Evolutionary conservation across 1,140 invertebrate species (phyloP).

Genomic region (Lepidurus packardi): DNA sequence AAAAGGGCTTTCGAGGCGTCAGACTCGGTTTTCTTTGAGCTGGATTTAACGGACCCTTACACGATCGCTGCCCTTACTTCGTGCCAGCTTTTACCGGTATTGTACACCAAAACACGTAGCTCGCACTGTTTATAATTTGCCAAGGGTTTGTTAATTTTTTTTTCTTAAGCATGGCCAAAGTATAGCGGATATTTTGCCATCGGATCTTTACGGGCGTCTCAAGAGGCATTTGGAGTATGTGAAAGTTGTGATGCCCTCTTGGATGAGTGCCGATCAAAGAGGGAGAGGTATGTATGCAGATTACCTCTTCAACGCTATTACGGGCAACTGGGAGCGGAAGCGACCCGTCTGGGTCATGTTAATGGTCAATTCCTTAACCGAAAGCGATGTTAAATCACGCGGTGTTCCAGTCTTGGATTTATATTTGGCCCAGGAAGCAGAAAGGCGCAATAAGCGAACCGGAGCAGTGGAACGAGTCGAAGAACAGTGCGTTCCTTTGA

Average conservation of each 20-base stretch:
- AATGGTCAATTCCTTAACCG: conserved; percentile 53
- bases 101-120: background rate
- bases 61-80: conserved; percentile 48
- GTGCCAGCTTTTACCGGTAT: conserved; percentile 51
- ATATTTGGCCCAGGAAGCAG: conserved; percentile 52
- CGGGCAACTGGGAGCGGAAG: conserved; percentile 53
- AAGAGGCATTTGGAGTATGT: conserved; percentile 52
- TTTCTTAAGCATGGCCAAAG: conserved; percentile 40
- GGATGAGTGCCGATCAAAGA: conserved; percentile 50
- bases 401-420: conserved; percentile 54
- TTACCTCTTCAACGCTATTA: conserved; percentile 51
- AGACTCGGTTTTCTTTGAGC: conserved; percentile 52
- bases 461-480: conserved; percentile 53
- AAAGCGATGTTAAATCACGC: conserved; percentile 50
- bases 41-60: conserved; percentile 51
- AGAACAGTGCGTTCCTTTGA: conserved; percentile 54
- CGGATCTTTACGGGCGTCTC: conserved; percentile 47
- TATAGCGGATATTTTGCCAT: conserved; percentile 48
- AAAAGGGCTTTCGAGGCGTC: conserved; percentile 49
- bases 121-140: background rate
- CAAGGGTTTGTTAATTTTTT: background rate
- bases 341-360: conserved; percentile 55
- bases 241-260: conserved; percentile 47
- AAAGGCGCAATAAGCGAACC: conserved; percentile 47
- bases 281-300: conserved; percentile 50